A percentile compares a stretch with the other conserved stretches of the same genome.
phyloP scores from a whole-genome alignment of 2,888 invertebrate species.

The Caenorhabditis macrosperma region DNA sequence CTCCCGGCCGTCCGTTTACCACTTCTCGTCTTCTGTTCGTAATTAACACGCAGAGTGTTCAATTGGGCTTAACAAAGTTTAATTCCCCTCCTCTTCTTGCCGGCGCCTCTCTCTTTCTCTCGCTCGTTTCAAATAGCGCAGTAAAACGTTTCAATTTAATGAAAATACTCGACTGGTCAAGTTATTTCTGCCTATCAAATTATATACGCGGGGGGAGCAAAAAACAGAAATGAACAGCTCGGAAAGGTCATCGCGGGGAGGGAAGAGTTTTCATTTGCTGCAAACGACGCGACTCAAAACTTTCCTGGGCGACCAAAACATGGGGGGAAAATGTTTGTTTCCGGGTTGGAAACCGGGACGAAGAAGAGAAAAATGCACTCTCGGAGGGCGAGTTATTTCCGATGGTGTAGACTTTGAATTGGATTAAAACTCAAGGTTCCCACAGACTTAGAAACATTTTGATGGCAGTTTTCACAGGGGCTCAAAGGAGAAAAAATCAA shows the following conservation, averaged over 20 bases:
- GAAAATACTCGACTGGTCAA: not conserved
- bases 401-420: constrained; percentile 7
- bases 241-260: not conserved
- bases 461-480: not conserved
- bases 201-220: not conserved
- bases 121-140: not conserved
- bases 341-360: not conserved
- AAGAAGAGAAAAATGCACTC: not conserved
- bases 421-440: constrained; percentile 1
- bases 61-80: constrained; percentile 29
- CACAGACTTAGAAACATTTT: constrained; percentile 37
- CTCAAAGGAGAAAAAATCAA: constrained; percentile 19
- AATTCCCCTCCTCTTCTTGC: constrained; percentile 6
- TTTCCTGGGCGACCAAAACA: not conserved
- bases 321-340: not conserved
- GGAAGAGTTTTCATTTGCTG: not conserved
- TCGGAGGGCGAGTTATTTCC: constrained; percentile 2
- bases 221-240: constrained; percentile 2
- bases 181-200: not conserved
- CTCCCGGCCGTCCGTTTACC: not conserved
- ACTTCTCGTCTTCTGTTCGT: constrained; percentile 10
- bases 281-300: too few relatives aligned
- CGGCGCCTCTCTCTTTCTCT: not conserved
- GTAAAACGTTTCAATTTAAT: constrained; percentile 37
- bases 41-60: constrained; percentile 42